Evolutionary conservation across 2,113 vertebrate species (phyloP).

Genomic region (Colossoma macropomum): DNA sequence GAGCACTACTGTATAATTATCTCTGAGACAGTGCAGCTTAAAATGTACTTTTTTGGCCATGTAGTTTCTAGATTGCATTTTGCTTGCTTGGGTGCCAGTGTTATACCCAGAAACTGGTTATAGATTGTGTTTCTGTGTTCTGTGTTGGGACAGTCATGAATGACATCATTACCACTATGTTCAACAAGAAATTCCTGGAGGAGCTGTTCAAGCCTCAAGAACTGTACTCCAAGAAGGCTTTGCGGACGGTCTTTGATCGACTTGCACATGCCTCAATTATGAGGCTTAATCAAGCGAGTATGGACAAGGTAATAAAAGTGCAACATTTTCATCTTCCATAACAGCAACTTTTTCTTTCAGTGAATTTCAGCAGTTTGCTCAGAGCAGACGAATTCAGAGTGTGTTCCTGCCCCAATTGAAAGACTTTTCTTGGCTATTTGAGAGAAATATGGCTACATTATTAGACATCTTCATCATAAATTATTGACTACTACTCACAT

Average conservation of each 20-base stretch:
- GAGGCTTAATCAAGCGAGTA: constrained; percentile 97
- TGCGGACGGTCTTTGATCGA: constrained; percentile 92
- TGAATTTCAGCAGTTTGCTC: not conserved
- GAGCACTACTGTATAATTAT: not conserved
- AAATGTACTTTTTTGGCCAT: not conserved
- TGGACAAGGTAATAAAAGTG: constrained; percentile 88
- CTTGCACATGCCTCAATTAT: constrained; percentile 97
- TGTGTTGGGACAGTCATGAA: constrained; percentile 87
- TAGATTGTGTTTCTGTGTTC: constrained; percentile 33
- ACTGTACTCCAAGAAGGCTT: constrained; percentile 95
- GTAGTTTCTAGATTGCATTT: constrained; percentile 19
- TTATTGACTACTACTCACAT: no score
- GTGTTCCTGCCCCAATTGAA: no score
- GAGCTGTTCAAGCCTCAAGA: constrained; percentile 98
- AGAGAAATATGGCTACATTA: no score
- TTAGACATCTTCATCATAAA: no score
- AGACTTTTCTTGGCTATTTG: no score
- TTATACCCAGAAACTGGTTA: not conserved
- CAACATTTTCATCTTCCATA: not conserved
- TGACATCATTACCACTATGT: constrained; percentile 98
- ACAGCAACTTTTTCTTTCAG: not conserved
- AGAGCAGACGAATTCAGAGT: not conserved
- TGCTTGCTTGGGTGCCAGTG: constrained; percentile 21
- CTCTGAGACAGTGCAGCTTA: not conserved
- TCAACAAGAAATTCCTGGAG: constrained; percentile 95